A percentile compares a stretch with the other conserved stretches of the same genome.
These are phyloP conservation scores for Hoplostethus mediterraneus DNA, from an alignment of 2,797 vertebrate genomes.

Conservation along the genomic window DNA sequence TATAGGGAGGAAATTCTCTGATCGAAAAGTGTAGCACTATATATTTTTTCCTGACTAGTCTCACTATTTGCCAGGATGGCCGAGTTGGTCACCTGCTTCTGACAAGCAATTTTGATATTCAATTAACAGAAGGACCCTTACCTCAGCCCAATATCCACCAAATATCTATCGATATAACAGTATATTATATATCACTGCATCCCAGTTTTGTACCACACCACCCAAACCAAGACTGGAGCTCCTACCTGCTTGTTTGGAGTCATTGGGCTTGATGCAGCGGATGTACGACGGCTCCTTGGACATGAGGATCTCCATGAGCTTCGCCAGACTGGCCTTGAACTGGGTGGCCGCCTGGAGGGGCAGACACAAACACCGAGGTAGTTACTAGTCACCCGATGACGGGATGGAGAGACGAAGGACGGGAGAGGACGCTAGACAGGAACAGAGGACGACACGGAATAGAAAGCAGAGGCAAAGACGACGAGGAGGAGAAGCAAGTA, in stretches of 20 bases:
- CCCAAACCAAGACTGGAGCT: background rate
- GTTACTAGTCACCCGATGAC: constrained; percentile 14
- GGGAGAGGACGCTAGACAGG: background rate
- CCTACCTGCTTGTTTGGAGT: constrained; percentile 95
- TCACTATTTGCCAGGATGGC: no score
- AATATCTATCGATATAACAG: background rate
- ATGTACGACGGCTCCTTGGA: constrained; percentile 98
- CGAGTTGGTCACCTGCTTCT: no score
- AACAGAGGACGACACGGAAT: no score
- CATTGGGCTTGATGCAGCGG: constrained; percentile 98
- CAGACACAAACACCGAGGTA: constrained; percentile 41
- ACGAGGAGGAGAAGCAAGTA: constrained; percentile 24
- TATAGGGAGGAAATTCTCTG: no score
- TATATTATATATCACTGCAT: background rate
- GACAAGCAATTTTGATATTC: no score
- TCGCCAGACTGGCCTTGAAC: constrained; percentile 96
- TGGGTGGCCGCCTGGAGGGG: constrained; percentile 93
- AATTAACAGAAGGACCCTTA: no score
- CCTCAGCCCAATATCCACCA: background rate
- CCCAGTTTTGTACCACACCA: background rate
- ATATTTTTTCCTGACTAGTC: no score
- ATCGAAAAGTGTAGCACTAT: no score
- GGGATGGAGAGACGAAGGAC: constrained; percentile 34
- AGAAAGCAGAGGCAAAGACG: background rate
- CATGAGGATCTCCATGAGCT: constrained; percentile 98